Conservation (phyloP, 2,113 vertebrate genomes). For the Urocitellus parryii region DNA sequence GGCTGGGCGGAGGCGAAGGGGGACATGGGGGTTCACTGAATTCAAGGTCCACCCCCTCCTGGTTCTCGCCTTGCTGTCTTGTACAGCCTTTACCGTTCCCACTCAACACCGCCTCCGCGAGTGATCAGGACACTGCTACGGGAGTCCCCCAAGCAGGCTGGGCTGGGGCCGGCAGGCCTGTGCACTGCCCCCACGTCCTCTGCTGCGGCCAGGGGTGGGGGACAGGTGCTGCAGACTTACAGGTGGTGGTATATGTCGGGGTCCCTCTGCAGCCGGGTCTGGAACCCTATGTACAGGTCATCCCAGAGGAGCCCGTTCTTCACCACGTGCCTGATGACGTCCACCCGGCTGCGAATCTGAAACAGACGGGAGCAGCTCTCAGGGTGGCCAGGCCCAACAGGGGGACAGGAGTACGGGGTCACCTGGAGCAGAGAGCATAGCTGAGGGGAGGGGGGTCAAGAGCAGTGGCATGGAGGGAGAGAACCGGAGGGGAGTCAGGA, state of each 20-base stretch:
- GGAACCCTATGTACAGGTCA: slow-evolving; percentile 91
- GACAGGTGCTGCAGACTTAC: slow-evolving; percentile 74
- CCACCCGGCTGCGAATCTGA: slow-evolving; percentile 88
- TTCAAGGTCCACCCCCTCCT: neutral
- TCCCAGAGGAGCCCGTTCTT: slow-evolving; percentile 90
- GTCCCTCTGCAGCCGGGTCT: slow-evolving; percentile 88
- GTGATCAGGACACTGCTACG: neutral
- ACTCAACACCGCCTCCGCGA: neutral
- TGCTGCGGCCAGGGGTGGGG: fast-evolving
- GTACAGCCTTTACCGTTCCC: neutral
- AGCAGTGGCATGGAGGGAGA: neutral
- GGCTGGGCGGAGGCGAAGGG: neutral
- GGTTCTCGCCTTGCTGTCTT: neutral
- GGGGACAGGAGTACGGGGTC: fast-evolving
- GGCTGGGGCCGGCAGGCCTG: neutral
- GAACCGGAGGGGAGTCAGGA: no score
- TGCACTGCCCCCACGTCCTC: fast-evolving
- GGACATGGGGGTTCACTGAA: neutral
- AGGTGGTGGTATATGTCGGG: slow-evolving; percentile 90
- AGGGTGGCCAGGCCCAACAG: neutral
- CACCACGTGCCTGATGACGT: slow-evolving; percentile 88
- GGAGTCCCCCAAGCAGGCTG: no score
- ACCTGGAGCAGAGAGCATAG: neutral
- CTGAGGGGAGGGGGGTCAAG: neutral
- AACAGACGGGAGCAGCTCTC: neutral